phyloP scores from a whole-genome alignment of 2,113 vertebrate species.

The Corvus cornix region DNA sequence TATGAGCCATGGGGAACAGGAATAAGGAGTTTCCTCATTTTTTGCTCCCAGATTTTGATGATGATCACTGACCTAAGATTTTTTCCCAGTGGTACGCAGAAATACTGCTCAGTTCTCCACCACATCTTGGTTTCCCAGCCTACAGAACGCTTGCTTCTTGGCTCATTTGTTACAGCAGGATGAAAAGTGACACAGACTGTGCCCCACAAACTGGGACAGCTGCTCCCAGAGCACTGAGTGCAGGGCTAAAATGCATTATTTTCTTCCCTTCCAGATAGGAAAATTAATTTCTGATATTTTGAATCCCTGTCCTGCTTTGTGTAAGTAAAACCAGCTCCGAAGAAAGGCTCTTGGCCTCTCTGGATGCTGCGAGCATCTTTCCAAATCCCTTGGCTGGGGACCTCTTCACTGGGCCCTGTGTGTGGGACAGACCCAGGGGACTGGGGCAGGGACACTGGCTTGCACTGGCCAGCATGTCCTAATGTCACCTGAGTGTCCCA shows the following conservation, averaged over 20 bases:
- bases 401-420: neutral
- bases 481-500: neutral
- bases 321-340: neutral
- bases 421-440: neutral
- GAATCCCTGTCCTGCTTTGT: neutral
- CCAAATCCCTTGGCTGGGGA: neutral
- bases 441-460: neutral
- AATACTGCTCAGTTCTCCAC: neutral
- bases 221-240: neutral
- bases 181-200: neutral
- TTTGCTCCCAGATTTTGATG: neutral
- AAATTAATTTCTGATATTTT: neutral
- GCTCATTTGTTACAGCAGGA: neutral
- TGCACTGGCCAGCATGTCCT: neutral
- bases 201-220: neutral
- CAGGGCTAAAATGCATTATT: neutral
- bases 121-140: neutral
- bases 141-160: neutral
- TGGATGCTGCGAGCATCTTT: neutral
- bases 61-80: neutral
- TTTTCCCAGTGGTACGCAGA: neutral
- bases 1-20: neutral
- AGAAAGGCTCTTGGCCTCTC: neutral
- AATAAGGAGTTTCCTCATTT: slow-evolving; percentile 44
- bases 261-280: neutral